Conservation (phyloP, 2,113 vertebrate species). For the Micromys minutus region DNA sequence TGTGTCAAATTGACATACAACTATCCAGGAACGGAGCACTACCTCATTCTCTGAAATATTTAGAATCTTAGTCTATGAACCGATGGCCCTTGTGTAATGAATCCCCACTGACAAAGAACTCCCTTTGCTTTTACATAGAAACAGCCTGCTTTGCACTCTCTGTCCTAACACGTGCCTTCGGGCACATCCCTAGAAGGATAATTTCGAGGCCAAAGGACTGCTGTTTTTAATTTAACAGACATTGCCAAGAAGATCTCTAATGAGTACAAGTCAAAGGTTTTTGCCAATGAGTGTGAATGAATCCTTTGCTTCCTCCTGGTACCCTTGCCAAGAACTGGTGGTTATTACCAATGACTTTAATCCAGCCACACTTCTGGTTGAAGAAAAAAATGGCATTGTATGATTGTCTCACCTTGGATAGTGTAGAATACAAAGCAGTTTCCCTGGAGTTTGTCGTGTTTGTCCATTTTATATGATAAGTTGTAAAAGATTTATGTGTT, state of each 20-base stretch:
- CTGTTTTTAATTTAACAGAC: not conserved
- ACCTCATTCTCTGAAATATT: not conserved
- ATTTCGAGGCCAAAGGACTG: not conserved
- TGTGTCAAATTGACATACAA: not conserved
- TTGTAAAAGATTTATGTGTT: not conserved
- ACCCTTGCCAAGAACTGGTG: not conserved
- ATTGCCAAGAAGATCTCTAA: slow-evolving; percentile 8
- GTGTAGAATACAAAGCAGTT: not conserved
- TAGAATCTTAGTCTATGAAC: not conserved
- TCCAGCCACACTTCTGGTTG: not conserved
- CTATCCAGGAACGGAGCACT: not conserved
- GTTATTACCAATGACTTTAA: not conserved
- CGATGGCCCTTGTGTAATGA: not conserved
- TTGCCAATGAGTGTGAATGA: not conserved
- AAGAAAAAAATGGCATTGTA: not conserved
- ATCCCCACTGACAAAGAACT: not conserved
- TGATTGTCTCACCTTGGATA: slow-evolving; percentile 8
- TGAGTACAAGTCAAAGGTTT: not conserved
- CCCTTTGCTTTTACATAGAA: not conserved
- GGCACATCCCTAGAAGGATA: not conserved
- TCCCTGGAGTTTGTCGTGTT: not conserved
- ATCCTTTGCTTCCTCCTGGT: not conserved
- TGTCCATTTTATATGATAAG: not conserved
- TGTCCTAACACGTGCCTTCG: not conserved
- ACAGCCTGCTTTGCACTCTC: not conserved